Base-by-base conservation (phyloP, 2,888 invertebrate species). In the Priocnemis perturbator region DNA sequence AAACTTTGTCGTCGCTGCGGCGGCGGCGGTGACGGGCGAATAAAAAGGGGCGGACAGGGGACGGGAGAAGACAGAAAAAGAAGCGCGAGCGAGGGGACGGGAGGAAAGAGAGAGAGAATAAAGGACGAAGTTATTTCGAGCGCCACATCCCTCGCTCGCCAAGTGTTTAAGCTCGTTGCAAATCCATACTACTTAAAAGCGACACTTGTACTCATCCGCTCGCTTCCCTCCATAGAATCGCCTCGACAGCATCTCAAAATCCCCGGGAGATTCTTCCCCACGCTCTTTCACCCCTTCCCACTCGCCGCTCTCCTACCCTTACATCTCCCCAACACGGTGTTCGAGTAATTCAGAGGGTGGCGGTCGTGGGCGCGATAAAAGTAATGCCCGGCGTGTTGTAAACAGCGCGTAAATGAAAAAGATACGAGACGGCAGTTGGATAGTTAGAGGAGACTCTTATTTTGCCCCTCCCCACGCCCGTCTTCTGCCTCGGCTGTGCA, bases 341-440 rank as follows among this genome's bases (percentile, higher is more conserved):
- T 65, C 56, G 55, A 66, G 69, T 66, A 71, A 78, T 79, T 71
- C 71, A 48, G 63, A 48, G 52, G 64, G 58, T 50, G 55, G 50
- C 9, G 59, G 21, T 59, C 53, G 62, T 21, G 55, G 5, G 61
- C 63, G 74, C 69, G 80, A 82, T 82, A 81, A 82, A 82, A 81
- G 73, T 82, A 83, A 77, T 74, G 76, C 71, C 66, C 70, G 69
- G 57, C 73, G 78, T 71, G 83, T 78, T 83, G 84, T 83, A 84
- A 84, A 83, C 84, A 84, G 76, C 77, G 79, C 78, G 79, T 81
- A 84, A 83, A 84, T 84, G 83, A 84, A 83, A 84, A 83, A 84
- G 83, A 80, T 84, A 83, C 75, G 81, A 80, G 79, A 79, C 77
- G 77, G 75, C 78, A 80, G 81, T 79, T 81, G 79, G 81, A 82